Evolutionary conservation across 2,797 vertebrate genomes (phyloP).

Genomic region (Arnoldichthys spilopterus): DNA sequence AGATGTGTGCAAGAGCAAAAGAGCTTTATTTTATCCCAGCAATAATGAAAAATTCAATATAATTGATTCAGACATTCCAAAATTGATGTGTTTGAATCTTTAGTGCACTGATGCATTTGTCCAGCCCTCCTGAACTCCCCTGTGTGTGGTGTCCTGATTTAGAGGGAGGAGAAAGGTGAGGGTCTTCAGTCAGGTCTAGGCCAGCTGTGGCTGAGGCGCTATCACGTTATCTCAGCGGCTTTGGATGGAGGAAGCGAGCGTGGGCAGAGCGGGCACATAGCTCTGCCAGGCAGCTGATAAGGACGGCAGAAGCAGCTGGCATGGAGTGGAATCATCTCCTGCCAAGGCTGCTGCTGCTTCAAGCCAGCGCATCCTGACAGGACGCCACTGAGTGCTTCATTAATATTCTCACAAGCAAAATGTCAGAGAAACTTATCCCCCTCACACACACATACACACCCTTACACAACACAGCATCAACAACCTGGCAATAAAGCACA

Average conservation of each 20-base stretch:
- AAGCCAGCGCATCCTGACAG: slow-evolving; percentile 48
- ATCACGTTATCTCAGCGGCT: slow-evolving; percentile 54
- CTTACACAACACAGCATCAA: slow-evolving; percentile 33
- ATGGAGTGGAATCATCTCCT: slow-evolving; percentile 56
- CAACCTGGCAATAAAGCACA: slow-evolving; percentile 36
- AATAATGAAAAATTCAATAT: too few species aligned
- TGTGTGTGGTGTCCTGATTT: slow-evolving; percentile 21
- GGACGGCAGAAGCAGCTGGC: slow-evolving; percentile 62
- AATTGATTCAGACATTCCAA: neutral
- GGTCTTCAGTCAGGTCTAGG: slow-evolving; percentile 30
- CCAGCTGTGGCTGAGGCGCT: slow-evolving; percentile 29
- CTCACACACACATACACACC: neutral
- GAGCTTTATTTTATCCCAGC: too few species aligned
- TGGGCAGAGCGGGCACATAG: slow-evolving; percentile 44
- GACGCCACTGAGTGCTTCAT: slow-evolving; percentile 48
- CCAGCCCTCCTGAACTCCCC: neutral
- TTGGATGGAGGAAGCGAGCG: slow-evolving; percentile 38
- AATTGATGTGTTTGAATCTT: neutral
- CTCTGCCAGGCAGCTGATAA: slow-evolving; percentile 61
- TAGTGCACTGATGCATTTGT: neutral
- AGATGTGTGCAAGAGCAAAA: too few species aligned
- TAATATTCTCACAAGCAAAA: slow-evolving; percentile 65
- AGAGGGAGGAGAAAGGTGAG: slow-evolving; percentile 32
- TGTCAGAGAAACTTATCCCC: slow-evolving; percentile 54
- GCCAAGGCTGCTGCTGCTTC: slow-evolving; percentile 59